Conservation (phyloP, 2,888 invertebrate genomes). For the Drosophila neonasuta region DNA sequence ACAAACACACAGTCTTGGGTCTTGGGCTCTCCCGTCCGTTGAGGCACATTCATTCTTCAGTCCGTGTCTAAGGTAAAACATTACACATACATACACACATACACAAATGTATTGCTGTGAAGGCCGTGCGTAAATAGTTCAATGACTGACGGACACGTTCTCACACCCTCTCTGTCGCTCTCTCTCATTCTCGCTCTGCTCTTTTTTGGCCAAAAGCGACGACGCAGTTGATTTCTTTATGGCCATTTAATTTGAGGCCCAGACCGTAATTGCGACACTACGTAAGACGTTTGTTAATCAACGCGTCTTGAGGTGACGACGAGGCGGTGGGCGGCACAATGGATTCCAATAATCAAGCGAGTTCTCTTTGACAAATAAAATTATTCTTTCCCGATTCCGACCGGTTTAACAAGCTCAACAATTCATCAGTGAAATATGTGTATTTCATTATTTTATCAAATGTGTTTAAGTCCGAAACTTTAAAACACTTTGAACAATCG, state of each 20-base stretch:
- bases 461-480: neutral
- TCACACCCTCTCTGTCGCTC: slow-evolving; percentile 20
- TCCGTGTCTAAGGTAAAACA: slow-evolving; percentile 34
- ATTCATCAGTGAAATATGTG: slow-evolving; percentile 1
- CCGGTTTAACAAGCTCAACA: neutral
- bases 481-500: neutral
- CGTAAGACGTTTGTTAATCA: slow-evolving; percentile 24
- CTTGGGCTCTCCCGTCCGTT: neutral
- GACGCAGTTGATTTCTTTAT: slow-evolving; percentile 48
- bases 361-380: neutral
- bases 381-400: neutral
- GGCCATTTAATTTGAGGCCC: slow-evolving; percentile 36
- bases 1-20: slow-evolving; percentile 4
- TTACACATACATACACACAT: neutral
- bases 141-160: slow-evolving; percentile 65
- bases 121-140: slow-evolving; percentile 74
- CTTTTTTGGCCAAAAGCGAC: slow-evolving; percentile 30
- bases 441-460: neutral
- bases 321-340: neutral
- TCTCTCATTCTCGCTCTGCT: slow-evolving; percentile 4
- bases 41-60: slow-evolving; percentile 30
- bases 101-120: slow-evolving; percentile 40
- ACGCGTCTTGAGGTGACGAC: slow-evolving; percentile 1
- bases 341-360: neutral
- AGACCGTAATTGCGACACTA: slow-evolving; percentile 32